Base-by-base conservation (phyloP, 37 sponge, comb jelly and placozoan species). In the Dysidea cf. avara region DNA sequence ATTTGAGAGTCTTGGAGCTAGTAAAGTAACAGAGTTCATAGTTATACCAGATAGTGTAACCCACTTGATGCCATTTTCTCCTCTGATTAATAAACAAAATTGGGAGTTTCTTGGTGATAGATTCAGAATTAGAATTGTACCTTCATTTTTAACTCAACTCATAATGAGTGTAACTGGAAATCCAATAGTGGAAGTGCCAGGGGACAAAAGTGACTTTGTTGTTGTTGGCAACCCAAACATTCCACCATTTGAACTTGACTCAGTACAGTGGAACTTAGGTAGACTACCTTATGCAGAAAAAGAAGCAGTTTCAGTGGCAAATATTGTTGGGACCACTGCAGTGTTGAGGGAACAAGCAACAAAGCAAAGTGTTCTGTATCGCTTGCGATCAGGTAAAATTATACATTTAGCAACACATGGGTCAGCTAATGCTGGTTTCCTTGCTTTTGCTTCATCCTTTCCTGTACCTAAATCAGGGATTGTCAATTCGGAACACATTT, bases 351-450 rank as follows among this genome's bases (percentile, higher is more conserved):
- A n/a, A n/a, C n/a, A n/a, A n/a, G n/a, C n/a, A n/a, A n/a, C n/a
- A n/a, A n/a, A 82, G 56, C 26, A 33, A 50, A 55, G 60, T 11
- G 79, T 88, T 1, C 22, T 76, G 43, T 61, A 38, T 16, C 72
- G 55, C 74, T 43, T 88, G 39, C 30, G 30, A 36, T 20, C 6
- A 0, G 78, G 84, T 35, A 83, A 79, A 43, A 66, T 89, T 1
- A 53, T 89, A 46, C 90, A 89, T 48, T 56, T 89, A 1, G 90
- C n/a, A n/a, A n/a, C n/a, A n/a, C n/a, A n/a, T n/a, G n/a, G n/a
- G n/a, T n/a, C n/a, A n/a, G n/a, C n/a, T 12, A 35, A 38, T 0
- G 22, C 80, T 53, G 90, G 90, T 12, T 89, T 83, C 62, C 72
- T 89, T 14, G 85, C 84, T 0, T 80, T 89, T 74, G 80, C 81